phyloP scores from a whole-genome alignment of 2,888 invertebrate genomes.

The Rhingia campestris region DNA sequence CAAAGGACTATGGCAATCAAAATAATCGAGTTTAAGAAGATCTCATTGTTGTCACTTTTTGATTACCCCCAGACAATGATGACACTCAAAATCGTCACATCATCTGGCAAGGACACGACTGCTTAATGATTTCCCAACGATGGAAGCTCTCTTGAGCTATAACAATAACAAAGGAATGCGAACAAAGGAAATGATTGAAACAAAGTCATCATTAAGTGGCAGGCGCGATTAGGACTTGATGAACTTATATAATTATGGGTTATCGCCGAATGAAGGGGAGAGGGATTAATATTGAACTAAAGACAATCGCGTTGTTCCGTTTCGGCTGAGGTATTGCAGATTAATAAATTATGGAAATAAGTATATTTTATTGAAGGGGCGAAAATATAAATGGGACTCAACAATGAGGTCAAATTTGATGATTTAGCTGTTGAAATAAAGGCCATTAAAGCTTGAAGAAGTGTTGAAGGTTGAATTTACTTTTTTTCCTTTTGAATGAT shows the following conservation, averaged over 20 bases:
- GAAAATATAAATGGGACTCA: not conserved
- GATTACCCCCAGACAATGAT: conserved; percentile 14
- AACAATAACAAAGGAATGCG: conserved; percentile 5
- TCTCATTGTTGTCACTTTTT: conserved; percentile 38
- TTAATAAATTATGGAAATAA: not conserved
- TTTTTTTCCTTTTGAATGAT: not conserved
- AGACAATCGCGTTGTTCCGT: not conserved
- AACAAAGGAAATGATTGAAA: conserved; percentile 38
- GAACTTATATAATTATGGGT: not conserved
- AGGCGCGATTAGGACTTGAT: conserved; percentile 3
- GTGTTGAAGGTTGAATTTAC: not conserved
- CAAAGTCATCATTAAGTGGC: conserved; percentile 29
- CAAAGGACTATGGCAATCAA: not conserved
- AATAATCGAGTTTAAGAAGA: conserved; percentile 16
- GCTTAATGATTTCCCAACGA: conserved; percentile 2
- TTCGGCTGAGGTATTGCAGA: not conserved
- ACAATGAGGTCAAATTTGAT: not conserved
- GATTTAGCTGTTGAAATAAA: not conserved
- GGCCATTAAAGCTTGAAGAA: not conserved
- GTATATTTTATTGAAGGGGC: not conserved
- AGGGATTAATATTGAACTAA: not conserved
- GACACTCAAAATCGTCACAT: conserved; percentile 6
- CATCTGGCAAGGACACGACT: conserved; percentile 10
- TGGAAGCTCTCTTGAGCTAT: not conserved
- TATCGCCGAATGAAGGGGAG: not conserved